Evolutionary conservation across 1,140 invertebrate species (phyloP).

Genomic region (Chionoecetes opilio): DNA sequence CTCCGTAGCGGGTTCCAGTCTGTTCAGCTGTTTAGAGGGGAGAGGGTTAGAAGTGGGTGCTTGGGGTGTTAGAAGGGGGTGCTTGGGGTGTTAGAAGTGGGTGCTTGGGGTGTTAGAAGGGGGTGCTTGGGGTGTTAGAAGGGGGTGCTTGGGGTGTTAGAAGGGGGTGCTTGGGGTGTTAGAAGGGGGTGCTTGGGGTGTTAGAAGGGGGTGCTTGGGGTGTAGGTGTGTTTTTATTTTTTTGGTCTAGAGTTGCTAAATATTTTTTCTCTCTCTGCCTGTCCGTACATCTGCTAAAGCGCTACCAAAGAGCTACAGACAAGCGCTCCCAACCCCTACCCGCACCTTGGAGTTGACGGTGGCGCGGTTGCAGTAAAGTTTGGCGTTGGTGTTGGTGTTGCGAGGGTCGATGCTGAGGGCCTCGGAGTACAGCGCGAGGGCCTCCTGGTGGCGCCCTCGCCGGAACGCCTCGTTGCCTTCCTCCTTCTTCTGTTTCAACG

Average conservation of each 20-base stretch:
- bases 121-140: no score
- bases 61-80: not conserved
- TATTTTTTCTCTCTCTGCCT: no score
- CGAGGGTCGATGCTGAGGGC: conserved; percentile 93
- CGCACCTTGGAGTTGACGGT: conserved; percentile 89
- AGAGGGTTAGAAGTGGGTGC: not conserved
- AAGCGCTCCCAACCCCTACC: no score
- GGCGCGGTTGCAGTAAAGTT: conserved; percentile 95
- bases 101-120: not conserved
- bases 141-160: no score
- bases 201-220: no score
- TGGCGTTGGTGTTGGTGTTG: conserved; percentile 94
- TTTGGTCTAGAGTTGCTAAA: not conserved
- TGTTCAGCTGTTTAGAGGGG: conserved; percentile 86
- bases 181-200: no score
- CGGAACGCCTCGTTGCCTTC: conserved; percentile 95
- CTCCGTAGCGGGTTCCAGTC: conserved; percentile 91
- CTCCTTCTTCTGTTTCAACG: conserved; percentile 95
- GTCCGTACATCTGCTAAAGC: not conserved
- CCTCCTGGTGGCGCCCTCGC: conserved; percentile 90
- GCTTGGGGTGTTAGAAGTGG: not conserved
- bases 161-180: no score
- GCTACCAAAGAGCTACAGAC: no score
- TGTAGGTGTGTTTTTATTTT: no score
- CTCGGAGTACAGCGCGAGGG: conserved; percentile 92